Evolutionary conservation across 2,888 invertebrate species (phyloP).

Genomic region (Phrixothrix hirtus): DNA sequence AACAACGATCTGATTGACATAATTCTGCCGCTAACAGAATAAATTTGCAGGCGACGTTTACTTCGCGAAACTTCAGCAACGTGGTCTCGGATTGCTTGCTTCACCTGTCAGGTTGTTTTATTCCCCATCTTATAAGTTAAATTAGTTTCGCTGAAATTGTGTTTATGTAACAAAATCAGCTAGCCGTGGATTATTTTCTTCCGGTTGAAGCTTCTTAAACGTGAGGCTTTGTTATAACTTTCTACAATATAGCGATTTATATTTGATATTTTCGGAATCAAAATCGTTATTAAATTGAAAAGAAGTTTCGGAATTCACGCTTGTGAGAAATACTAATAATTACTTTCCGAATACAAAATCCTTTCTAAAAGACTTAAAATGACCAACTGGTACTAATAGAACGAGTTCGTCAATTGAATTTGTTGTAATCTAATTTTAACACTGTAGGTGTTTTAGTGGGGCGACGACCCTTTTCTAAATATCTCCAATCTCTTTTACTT

Average conservation of each 20-base stretch:
- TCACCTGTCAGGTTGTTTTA: constrained; percentile 30
- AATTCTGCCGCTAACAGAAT: constrained; percentile 24
- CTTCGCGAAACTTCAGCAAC: constrained; percentile 15
- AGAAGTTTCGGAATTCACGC: no score
- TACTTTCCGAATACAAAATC: no score
- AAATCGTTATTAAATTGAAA: no score
- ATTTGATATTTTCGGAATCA: neutral
- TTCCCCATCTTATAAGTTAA: constrained; percentile 29
- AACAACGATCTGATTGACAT: constrained; percentile 22
- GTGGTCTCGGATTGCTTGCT: constrained; percentile 26
- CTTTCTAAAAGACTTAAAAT: constrained; percentile 12
- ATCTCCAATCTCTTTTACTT: neutral
- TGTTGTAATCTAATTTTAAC: constrained; percentile 20
- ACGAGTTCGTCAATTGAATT: constrained; percentile 18
- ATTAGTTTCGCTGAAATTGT: constrained; percentile 28
- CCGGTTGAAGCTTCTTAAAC: neutral
- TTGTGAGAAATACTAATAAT: no score
- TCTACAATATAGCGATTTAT: neutral
- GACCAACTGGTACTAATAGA: constrained; percentile 18
- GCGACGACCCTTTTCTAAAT: neutral
- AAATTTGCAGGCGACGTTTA: constrained; percentile 25
- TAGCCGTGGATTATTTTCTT: constrained; percentile 9
- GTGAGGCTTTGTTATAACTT: neutral
- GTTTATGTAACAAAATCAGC: constrained; percentile 26
- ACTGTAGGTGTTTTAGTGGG: constrained; percentile 1